Conservation (phyloP, 2,888 invertebrate genomes). For the Phalera bucephala region DNA sequence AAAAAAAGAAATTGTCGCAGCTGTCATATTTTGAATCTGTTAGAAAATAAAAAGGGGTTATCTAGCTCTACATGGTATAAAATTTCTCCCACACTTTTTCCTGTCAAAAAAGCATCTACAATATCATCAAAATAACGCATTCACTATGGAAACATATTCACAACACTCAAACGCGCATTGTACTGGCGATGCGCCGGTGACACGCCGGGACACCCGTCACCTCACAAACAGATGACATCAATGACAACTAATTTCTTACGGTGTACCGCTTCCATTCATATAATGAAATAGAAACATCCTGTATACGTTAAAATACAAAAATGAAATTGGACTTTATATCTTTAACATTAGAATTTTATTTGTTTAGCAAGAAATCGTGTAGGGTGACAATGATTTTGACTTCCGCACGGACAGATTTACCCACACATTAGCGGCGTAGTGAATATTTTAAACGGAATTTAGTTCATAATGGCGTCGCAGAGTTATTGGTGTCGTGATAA, state of each 20-base stretch:
- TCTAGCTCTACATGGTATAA: no score
- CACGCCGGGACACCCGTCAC: conserved; percentile 47
- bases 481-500: conserved; percentile 31
- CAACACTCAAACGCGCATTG: conserved; percentile 1
- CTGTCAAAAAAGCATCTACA: not conserved
- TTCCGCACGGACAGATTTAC: conserved; percentile 67
- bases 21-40: no score
- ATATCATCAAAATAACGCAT: not conserved
- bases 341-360: not conserved
- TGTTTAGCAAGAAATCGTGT: no score
- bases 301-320: conserved; percentile 5
- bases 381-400: conserved; percentile 51
- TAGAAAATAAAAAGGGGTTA: no score
- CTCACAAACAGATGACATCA: conserved; percentile 61
- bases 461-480: conserved; percentile 27
- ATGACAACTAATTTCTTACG: conserved; percentile 79
- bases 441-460: conserved; percentile 49
- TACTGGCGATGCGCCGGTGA: conserved; percentile 10
- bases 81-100: conserved; percentile 1
- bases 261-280: conserved; percentile 65
- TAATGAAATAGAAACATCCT: conserved; percentile 37
- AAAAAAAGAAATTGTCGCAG: no score
- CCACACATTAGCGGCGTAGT: conserved; percentile 71
- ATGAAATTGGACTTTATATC: conserved; percentile 14
- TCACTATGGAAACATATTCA: not conserved